phyloP scores from a whole-genome alignment of 2,797 vertebrate genomes.

The Anableps anableps region DNA sequence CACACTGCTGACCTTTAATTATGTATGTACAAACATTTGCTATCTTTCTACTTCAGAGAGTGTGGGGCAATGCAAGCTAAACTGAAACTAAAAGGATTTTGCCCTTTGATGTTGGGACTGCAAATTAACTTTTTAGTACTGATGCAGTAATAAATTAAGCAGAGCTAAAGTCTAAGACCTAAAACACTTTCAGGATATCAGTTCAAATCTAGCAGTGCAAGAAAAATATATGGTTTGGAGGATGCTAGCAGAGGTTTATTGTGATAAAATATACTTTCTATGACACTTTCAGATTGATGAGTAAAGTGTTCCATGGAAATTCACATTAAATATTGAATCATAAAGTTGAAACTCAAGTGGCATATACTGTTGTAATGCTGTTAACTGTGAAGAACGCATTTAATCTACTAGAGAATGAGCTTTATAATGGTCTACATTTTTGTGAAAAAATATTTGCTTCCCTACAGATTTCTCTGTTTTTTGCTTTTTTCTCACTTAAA shows the following conservation, averaged over 20 bases:
- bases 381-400: neutral
- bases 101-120: neutral
- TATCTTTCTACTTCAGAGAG: constrained; percentile 66
- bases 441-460: neutral
- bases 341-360: neutral
- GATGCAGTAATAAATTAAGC: neutral
- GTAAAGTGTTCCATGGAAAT: no score
- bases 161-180: neutral
- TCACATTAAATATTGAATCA: no score
- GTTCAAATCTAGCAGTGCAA: neutral
- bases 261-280: neutral
- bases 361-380: neutral
- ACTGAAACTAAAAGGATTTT: constrained; percentile 23
- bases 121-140: neutral
- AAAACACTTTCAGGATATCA: neutral
- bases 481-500: neutral
- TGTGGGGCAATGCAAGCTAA: constrained; percentile 2
- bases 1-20: constrained; percentile 79
- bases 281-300: no score
- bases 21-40: constrained; percentile 79
- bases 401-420: neutral
- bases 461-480: no score
- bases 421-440: neutral
- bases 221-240: neutral
- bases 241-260: neutral